Evolutionary conservation across 2,113 vertebrate genomes (phyloP).

Genomic region (Burhinus bistriatus): DNA sequence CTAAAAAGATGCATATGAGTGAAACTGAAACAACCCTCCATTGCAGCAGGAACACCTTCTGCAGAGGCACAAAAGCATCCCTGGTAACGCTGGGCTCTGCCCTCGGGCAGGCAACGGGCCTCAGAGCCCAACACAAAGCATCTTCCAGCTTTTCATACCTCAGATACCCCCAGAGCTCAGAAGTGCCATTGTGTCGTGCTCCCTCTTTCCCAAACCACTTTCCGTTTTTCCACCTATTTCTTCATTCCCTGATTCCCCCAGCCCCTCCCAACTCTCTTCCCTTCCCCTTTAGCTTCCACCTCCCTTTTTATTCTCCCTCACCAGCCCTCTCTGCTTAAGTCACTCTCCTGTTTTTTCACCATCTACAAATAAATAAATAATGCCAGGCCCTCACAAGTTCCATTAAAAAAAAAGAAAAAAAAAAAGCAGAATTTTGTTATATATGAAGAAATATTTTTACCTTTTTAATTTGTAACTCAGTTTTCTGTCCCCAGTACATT

Average conservation of each 20-base stretch:
- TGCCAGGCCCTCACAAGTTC: background rate
- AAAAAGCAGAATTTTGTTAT: background rate
- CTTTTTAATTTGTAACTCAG: constrained; percentile 2
- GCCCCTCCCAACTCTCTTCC: background rate
- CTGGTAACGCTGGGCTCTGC: fast-evolving
- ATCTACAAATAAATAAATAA: background rate
- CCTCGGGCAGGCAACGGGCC: background rate
- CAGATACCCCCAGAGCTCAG: background rate
- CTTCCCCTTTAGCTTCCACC: background rate
- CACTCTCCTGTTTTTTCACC: background rate
- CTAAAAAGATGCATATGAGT: fast-evolving
- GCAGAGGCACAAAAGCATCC: fast-evolving
- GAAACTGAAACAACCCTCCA: fast-evolving
- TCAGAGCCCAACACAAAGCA: background rate
- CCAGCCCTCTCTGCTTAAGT: background rate
- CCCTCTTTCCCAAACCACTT: background rate
- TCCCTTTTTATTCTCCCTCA: background rate
- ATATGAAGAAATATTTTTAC: background rate
- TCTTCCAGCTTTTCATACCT: background rate
- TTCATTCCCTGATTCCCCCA: background rate
- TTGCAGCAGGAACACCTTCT: background rate
- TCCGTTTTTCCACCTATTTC: fast-evolving
- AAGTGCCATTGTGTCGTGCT: fast-evolving
- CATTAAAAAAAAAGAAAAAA: background rate
- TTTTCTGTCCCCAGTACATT: background rate